These are phyloP conservation scores for Pontoporia blainvillei DNA, from an alignment of 2,113 vertebrate genomes.

Conservation along the genomic window DNA sequence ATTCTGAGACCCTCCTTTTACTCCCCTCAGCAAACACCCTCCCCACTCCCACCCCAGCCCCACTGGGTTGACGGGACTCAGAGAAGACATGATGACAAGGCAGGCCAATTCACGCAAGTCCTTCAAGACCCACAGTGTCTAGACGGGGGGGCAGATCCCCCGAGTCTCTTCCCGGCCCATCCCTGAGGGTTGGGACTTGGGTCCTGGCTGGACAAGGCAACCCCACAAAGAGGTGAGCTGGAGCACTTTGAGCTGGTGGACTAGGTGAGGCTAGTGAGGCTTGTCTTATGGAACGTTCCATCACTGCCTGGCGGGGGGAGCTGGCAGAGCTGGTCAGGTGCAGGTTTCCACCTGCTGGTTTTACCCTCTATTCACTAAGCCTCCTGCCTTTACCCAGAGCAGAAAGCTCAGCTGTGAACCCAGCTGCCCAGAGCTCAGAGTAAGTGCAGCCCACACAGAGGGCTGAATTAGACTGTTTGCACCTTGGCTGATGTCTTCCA, in stretches of 20 bases:
- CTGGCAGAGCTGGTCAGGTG: background rate
- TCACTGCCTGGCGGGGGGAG: background rate
- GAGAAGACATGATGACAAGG: background rate
- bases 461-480: conserved; percentile 3
- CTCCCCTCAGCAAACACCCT: background rate
- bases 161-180: background rate
- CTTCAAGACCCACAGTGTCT: background rate
- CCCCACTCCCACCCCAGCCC: background rate
- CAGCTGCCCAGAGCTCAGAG: background rate
- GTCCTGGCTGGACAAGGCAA: background rate
- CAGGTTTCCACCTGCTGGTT: background rate
- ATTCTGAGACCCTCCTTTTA: background rate
- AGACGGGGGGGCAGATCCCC: fast-evolving
- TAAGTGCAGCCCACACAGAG: background rate
- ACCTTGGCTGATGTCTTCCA: background rate
- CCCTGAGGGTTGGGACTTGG: background rate
- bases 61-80: background rate
- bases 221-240: background rate
- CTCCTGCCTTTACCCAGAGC: background rate
- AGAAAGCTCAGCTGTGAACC: background rate
- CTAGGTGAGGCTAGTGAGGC: background rate
- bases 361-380: conserved; percentile 5
- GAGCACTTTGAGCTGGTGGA: background rate
- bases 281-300: conserved; percentile 2
- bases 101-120: background rate